phyloP scores from a whole-genome alignment of 2,113 vertebrate genomes.

The Caranx ignobilis region DNA sequence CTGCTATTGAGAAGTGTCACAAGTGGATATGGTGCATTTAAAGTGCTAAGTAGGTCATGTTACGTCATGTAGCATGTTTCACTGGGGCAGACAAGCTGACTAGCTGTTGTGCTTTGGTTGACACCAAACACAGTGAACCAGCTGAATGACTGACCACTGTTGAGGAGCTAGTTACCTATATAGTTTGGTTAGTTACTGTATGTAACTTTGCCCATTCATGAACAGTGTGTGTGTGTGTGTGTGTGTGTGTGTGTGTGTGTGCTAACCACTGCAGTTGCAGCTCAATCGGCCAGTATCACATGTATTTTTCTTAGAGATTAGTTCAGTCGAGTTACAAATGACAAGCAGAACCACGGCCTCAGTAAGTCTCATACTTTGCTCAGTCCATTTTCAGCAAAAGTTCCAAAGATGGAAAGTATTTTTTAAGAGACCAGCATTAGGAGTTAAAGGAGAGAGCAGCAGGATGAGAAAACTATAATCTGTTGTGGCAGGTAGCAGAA shows the following conservation, averaged over 20 bases:
- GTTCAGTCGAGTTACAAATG: slow-evolving; percentile 3
- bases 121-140: neutral
- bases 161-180: too few relatives aligned
- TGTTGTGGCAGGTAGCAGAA: slow-evolving; percentile 55
- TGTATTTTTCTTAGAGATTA: neutral
- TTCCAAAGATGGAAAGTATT: slow-evolving; percentile 37
- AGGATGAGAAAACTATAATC: slow-evolving; percentile 57
- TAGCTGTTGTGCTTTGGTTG: neutral
- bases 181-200: neutral
- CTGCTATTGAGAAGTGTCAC: neutral
- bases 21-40: neutral
- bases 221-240: neutral
- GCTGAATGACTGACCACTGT: neutral
- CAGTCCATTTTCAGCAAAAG: slow-evolving; percentile 20
- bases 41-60: neutral
- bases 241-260: too few relatives aligned
- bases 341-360: slow-evolving; percentile 8
- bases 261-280: neutral
- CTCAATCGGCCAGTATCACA: neutral
- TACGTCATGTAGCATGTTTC: neutral
- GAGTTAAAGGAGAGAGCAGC: slow-evolving; percentile 31
- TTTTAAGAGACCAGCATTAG: slow-evolving; percentile 35
- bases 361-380: neutral
- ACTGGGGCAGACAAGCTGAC: too few relatives aligned
- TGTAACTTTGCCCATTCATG: neutral